Conservation (phyloP, 2,113 vertebrate species). For the Elachura formosa region DNA sequence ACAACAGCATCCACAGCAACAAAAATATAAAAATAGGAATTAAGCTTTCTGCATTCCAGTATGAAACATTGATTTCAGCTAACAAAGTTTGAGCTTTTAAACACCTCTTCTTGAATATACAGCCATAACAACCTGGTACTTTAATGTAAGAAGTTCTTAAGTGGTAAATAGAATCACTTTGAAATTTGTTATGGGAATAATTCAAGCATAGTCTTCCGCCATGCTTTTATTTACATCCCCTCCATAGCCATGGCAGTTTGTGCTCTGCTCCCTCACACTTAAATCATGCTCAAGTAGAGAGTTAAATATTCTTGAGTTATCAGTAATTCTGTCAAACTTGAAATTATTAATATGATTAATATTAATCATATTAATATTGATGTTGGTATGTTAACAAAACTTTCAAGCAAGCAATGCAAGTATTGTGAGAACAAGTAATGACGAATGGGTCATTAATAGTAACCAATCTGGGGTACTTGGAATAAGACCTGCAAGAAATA, state of each 20-base stretch:
- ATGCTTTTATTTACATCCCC: background rate
- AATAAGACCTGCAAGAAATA: background rate
- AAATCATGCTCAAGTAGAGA: background rate
- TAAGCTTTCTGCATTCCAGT: background rate
- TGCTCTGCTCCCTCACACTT: background rate
- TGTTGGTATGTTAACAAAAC: background rate
- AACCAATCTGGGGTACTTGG: background rate
- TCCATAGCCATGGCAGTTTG: background rate
- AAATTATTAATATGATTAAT: too few relatives aligned
- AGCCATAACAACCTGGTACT: background rate
- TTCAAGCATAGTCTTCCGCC: background rate
- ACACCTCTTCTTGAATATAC: background rate
- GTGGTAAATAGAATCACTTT: background rate
- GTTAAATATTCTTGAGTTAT: background rate
- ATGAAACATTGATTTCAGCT: background rate
- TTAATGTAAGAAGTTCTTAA: background rate
- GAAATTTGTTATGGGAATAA: background rate
- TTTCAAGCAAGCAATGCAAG: background rate
- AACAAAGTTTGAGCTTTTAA: background rate
- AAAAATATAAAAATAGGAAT: accelerated
- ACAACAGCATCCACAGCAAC: background rate
- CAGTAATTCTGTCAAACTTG: background rate
- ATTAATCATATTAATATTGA: background rate
- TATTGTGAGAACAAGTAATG: background rate
- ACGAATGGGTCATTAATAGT: background rate